Evolutionary conservation across 2,797 vertebrate species (phyloP).

Genomic region (Masticophis lateralis): DNA sequence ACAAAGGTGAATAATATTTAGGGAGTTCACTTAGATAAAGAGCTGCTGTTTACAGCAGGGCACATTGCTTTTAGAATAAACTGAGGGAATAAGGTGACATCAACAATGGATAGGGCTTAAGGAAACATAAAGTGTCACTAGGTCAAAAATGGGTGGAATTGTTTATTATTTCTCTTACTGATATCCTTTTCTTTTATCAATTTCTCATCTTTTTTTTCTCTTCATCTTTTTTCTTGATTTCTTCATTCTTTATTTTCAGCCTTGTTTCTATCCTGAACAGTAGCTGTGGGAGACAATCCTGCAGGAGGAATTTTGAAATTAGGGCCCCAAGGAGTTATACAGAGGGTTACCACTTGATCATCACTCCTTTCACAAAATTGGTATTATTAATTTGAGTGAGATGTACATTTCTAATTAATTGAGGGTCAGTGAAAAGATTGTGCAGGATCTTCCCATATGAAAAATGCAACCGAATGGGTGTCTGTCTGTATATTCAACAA

Average conservation of each 20-base stretch:
- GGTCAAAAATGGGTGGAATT: not conserved
- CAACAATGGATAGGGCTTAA: not conserved
- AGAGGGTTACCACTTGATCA: not conserved
- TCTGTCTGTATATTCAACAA: not conserved
- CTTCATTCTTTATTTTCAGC: not conserved
- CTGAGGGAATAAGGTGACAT: not conserved
- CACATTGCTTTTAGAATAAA: not conserved
- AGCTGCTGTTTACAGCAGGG: not conserved
- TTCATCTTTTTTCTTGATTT: not conserved
- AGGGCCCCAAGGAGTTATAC: not conserved
- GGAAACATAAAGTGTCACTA: not conserved
- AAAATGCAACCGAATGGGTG: not conserved
- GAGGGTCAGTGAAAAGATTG: not conserved
- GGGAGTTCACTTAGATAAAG: not conserved
- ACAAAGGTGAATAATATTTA: not conserved
- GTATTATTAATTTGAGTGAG: not conserved
- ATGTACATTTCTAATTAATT: not conserved
- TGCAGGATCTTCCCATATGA: not conserved
- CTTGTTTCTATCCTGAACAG: not conserved
- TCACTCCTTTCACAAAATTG: not conserved
- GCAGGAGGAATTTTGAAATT: not conserved
- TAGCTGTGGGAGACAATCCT: not conserved
- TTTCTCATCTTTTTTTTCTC: not conserved
- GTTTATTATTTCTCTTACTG: not conserved
- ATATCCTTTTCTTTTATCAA: not conserved